A percentile compares a stretch with the other conserved stretches of the same genome.
Conservation (phyloP, 2,113 vertebrate species). For the Ceratotherium simum region DNA sequence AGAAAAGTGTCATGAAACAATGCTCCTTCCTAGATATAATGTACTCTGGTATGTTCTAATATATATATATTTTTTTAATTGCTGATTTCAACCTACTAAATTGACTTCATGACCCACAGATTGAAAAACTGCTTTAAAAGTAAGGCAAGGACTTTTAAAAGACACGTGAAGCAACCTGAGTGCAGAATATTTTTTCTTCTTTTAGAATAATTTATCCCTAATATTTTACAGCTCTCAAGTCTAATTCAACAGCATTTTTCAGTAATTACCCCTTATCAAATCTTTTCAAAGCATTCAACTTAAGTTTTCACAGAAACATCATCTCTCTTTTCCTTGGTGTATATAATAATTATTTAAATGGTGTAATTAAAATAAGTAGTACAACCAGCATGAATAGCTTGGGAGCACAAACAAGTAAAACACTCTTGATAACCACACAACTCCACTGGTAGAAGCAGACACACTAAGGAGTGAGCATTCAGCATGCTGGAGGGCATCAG, state of each 20-base stretch:
- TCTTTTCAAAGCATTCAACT: slow-evolving; percentile 43
- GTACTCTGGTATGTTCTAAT: neutral
- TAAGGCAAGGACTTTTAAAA: neutral
- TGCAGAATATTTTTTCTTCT: neutral
- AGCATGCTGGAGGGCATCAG: neutral
- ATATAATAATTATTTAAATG: neutral
- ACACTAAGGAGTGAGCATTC: no score
- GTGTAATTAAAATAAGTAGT: neutral
- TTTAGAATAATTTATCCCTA: neutral
- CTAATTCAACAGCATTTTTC: slow-evolving; percentile 1
- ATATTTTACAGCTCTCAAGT: neutral
- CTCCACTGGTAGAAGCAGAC: neutral
- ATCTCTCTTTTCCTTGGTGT: neutral
- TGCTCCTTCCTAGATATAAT: neutral
- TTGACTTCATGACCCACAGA: neutral
- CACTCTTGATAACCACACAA: neutral
- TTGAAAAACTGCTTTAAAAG: neutral
- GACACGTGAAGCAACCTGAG: neutral
- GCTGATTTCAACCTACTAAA: neutral
- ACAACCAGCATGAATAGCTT: neutral
- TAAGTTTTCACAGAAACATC: slow-evolving; percentile 45
- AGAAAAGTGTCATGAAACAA: neutral
- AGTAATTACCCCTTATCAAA: slow-evolving; percentile 6
- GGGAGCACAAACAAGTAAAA: neutral
- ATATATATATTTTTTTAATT: neutral